These are phyloP conservation scores for Chydorus sphaericus DNA, from an alignment of 2,888 invertebrate genomes.

Conservation along the genomic window DNA sequence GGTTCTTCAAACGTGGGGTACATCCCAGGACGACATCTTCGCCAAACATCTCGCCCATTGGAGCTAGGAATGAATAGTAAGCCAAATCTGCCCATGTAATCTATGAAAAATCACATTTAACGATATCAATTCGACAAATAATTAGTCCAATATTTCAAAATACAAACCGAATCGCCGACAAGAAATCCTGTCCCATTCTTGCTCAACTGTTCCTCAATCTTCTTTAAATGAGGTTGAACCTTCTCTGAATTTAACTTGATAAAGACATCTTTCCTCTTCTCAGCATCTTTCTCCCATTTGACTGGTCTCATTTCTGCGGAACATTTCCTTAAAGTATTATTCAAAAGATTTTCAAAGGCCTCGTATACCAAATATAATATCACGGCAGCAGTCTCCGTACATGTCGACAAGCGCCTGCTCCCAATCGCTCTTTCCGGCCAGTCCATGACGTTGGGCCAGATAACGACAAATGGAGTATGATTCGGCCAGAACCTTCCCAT, in stretches of 20 bases:
- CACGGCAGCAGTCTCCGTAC: constrained; percentile 38
- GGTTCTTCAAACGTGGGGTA: constrained; percentile 37
- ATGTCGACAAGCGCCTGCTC: constrained; percentile 41
- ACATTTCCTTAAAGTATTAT: too few relatives aligned
- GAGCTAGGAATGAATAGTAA: constrained; percentile 39
- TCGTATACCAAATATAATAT: constrained; percentile 37
- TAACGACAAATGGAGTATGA: constrained; percentile 42
- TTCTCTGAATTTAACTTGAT: constrained; percentile 36
- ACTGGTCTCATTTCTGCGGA: constrained; percentile 7
- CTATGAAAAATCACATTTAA: constrained; percentile 27
- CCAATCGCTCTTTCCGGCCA: constrained; percentile 39
- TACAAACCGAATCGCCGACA: constrained; percentile 31
- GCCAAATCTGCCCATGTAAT: constrained; percentile 45
- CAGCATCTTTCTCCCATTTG: background rate
- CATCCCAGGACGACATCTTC: constrained; percentile 35
- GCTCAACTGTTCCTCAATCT: constrained; percentile 38
- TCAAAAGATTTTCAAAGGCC: too few relatives aligned
- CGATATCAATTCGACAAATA: background rate
- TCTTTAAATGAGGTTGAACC: constrained; percentile 39
- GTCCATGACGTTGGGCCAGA: constrained; percentile 36
- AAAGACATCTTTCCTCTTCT: background rate
- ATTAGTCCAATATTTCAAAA: background rate
- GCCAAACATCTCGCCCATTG: constrained; percentile 38
- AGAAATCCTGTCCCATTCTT: constrained; percentile 37
- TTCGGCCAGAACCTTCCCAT: constrained; percentile 37